phyloP scores from a whole-genome alignment of 2,888 invertebrate species.

The Andrena haemorrhoa region DNA sequence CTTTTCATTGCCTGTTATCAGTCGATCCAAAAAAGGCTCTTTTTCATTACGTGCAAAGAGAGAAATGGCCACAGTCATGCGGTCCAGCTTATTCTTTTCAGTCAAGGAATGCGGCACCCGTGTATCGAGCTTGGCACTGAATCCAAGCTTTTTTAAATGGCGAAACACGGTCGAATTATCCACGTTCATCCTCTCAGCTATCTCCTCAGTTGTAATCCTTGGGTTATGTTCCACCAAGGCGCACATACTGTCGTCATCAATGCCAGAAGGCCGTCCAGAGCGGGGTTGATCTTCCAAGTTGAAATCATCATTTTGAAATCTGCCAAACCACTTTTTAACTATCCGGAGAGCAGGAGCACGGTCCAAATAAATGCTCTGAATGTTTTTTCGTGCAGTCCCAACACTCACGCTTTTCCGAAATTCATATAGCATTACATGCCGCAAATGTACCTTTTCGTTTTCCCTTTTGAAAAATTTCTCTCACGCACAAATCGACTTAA shows the following conservation, averaged over 20 bases:
- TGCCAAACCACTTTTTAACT: slow-evolving; percentile 21
- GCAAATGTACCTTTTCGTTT: not conserved
- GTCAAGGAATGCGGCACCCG: not conserved
- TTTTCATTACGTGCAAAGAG: no score
- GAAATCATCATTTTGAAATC: slow-evolving; percentile 29
- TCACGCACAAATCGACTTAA: not conserved
- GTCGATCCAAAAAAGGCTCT: not conserved
- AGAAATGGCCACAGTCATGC: not conserved
- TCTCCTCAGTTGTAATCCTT: not conserved
- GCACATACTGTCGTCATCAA: slow-evolving; percentile 11
- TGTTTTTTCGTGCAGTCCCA: slow-evolving; percentile 15
- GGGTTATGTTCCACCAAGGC: slow-evolving; percentile 5
- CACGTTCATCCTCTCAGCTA: not conserved
- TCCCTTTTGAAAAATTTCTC: not conserved
- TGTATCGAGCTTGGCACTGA: not conserved
- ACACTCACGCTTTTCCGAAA: slow-evolving; percentile 20
- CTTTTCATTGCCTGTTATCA: not conserved
- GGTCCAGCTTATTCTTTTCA: not conserved
- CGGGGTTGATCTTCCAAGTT: slow-evolving; percentile 12
- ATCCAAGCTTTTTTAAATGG: slow-evolving; percentile 6
- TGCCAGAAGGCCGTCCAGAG: slow-evolving; percentile 13
- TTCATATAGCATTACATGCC: slow-evolving; percentile 22
- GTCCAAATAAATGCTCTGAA: not conserved
- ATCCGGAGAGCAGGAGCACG: slow-evolving; percentile 1
- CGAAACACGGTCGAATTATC: slow-evolving; percentile 2